Conservation (phyloP, 2,113 vertebrate species). For the Macquaria ambigua region DNA sequence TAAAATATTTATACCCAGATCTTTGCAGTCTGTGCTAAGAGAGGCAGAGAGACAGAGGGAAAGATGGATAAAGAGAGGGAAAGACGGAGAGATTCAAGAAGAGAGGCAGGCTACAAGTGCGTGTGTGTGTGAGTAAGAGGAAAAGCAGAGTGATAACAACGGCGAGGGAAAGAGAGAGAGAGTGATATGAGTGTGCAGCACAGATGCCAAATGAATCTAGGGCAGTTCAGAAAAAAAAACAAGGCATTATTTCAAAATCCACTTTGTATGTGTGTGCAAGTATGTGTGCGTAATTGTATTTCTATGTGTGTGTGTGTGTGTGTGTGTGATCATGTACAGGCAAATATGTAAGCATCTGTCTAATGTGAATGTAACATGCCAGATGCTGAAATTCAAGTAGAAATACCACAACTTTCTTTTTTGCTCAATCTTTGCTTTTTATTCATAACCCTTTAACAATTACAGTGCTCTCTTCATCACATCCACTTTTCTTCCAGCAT, state of each 20-base stretch:
- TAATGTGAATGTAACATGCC: conserved; percentile 23
- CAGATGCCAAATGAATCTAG: conserved; percentile 83
- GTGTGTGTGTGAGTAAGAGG: conserved; percentile 28
- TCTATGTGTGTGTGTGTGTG: conserved; percentile 5
- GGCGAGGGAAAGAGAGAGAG: conserved; percentile 32
- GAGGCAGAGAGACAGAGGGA: conserved; percentile 30
- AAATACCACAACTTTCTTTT: conserved; percentile 42
- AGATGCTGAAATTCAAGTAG: conserved; percentile 31
- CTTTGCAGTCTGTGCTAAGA: conserved; percentile 60
- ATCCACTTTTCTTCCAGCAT: conserved; percentile 50
- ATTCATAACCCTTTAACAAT: conserved; percentile 55
- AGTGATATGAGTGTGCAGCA: conserved; percentile 72
- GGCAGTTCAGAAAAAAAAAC: conserved; percentile 72
- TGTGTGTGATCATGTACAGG: not conserved
- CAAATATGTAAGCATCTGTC: conserved; percentile 28
- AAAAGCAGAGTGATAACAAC: conserved; percentile 54
- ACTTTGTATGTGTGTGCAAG: conserved; percentile 65
- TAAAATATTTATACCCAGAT: conserved; percentile 81
- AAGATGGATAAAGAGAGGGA: conserved; percentile 24
- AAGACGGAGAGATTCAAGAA: conserved; percentile 27
- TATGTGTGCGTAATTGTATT: conserved; percentile 48
- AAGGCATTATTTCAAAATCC: conserved; percentile 79
- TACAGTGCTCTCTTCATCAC: conserved; percentile 37
- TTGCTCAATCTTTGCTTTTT: conserved; percentile 19
- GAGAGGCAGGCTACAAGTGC: conserved; percentile 33